Evolutionary conservation across 2,797 vertebrate genomes (phyloP).

Genomic region (Muscicapa comitata): DNA sequence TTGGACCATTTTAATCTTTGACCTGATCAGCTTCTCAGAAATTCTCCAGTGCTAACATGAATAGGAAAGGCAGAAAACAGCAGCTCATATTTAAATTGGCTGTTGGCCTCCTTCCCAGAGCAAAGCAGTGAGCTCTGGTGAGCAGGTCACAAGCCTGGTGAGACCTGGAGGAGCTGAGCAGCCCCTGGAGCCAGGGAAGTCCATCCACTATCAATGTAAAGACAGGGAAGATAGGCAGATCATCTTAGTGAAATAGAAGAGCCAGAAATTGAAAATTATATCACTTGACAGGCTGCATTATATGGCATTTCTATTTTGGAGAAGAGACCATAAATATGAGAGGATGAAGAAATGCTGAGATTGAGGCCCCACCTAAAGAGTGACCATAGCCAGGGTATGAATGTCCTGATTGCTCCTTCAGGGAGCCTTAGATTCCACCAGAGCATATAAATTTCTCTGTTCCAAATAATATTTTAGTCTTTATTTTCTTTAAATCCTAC

Average conservation of each 20-base stretch:
- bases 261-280: background rate
- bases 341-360: background rate
- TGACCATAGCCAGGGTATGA: rapidly evolving
- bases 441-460: background rate
- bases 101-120: background rate
- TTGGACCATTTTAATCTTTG: background rate
- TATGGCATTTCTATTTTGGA: background rate
- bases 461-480: background rate
- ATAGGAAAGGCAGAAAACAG: background rate
- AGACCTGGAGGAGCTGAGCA: background rate
- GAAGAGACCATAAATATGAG: background rate
- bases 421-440: background rate
- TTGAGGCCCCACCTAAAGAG: background rate
- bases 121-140: background rate
- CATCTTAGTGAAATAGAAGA: background rate
- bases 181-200: background rate
- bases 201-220: background rate
- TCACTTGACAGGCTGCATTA: background rate
- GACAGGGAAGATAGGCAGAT: background rate
- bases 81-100: background rate
- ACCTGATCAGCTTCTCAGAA: background rate
- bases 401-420: background rate
- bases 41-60: background rate
- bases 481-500: background rate
- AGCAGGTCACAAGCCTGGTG: rapidly evolving